Base-by-base conservation (phyloP, 2,888 invertebrate genomes). In the Archips crataeganus region DNA sequence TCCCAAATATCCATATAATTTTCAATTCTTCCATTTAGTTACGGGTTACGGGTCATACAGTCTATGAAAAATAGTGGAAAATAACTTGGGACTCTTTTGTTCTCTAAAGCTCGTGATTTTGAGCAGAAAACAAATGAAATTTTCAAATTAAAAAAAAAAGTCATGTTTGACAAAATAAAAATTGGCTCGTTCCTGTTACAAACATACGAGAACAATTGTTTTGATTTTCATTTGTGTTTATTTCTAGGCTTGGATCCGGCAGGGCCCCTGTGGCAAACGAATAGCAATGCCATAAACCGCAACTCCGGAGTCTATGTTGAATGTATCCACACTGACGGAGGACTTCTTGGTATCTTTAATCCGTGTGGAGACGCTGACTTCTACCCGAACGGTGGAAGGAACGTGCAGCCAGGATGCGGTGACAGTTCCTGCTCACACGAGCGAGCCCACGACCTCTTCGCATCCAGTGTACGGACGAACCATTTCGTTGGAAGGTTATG, bases 351-450 rank as follows among this genome's bases (percentile, higher is more conserved):
- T 23, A 87, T 90, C 60, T 81, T 84, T 64, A 78, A 85, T 49
- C 71, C 79, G 0, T 77, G 86, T 32, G 86, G 78, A 8, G 67
- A 88, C 70, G 81, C 79, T 39, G 87, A 92, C 77, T 91, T 92
- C 79, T 92, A 90, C 77, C 88, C 90, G 5, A 92, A 91, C 67
- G 89, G 90, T 11, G 91, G 90, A 45, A 84, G 77, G 63, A 84
- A 86, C 75, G 81, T 81, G 3, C 90, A 90, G 75, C 91, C 92
- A 36, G 92, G 91, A 2, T 91, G 91, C 74, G 74, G 75, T 77
- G 8, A 80, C 10, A 87, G 82, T 74, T 82, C 83, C 6, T 91
- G 91, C 76, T 90, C 90, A 3, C 92, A 92, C 74, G 80, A 85
- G 4, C 86, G 90, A 9, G 78, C 90, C 0, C 75, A 78, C 39